These are phyloP conservation scores for Eidolon helvum DNA, from an alignment of 2,113 vertebrate species.

Conservation along the genomic window DNA sequence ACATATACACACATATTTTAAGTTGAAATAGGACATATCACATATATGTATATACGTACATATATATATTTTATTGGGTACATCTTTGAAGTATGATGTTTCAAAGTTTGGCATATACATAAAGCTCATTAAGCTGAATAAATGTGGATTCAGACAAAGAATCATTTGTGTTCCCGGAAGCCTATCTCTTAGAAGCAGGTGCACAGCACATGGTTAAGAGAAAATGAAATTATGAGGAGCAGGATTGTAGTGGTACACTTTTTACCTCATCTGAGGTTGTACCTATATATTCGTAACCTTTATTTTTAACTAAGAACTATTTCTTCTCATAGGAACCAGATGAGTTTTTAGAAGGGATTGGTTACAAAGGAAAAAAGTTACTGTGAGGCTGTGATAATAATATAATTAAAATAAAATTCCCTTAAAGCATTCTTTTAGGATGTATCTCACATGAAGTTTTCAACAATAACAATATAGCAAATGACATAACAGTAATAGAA, in stretches of 20 bases:
- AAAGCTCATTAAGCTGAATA: slow-evolving; percentile 56
- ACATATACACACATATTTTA: neutral
- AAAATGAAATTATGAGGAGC: slow-evolving; percentile 19
- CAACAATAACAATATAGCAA: neutral
- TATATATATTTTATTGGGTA: neutral
- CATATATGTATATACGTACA: neutral
- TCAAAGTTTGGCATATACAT: slow-evolving; percentile 36
- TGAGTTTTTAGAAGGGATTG: neutral
- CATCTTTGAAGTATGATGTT: slow-evolving; percentile 41
- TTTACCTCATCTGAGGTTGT: slow-evolving; percentile 34
- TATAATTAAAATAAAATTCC: slow-evolving; percentile 18
- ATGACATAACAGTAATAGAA: neutral
- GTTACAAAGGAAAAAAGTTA: neutral
- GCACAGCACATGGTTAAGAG: neutral
- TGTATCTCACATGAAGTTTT: neutral
- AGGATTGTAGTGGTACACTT: slow-evolving; percentile 3
- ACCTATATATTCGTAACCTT: slow-evolving; percentile 50
- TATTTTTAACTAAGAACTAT: slow-evolving; percentile 8
- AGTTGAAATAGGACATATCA: neutral
- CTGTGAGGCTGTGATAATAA: neutral
- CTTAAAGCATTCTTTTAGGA: neutral
- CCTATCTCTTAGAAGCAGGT: slow-evolving; percentile 42
- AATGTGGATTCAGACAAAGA: slow-evolving; percentile 48
- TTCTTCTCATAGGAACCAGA: slow-evolving; percentile 12
- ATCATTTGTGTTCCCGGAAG: slow-evolving; percentile 13